Conservation (phyloP, 2,888 invertebrate species). For the Pharmacophagus antenor region DNA sequence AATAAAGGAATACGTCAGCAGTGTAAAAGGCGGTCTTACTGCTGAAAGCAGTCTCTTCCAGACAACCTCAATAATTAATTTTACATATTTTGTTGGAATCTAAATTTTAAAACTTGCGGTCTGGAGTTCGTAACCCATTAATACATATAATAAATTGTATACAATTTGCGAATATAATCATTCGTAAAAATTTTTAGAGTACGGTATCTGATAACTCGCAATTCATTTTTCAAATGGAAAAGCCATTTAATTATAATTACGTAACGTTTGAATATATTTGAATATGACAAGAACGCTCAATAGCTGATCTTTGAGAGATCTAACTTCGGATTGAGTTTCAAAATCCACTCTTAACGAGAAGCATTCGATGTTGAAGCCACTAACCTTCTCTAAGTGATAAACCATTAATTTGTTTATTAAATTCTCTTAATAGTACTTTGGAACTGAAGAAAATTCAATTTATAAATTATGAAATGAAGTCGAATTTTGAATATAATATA, state of each 20-base stretch:
- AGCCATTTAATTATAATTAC: neutral
- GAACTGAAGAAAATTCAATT: neutral
- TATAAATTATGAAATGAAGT: neutral
- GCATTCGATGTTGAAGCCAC: neutral
- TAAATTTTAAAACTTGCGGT: too few species aligned
- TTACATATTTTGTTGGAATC: too few species aligned
- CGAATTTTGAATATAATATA: too few species aligned
- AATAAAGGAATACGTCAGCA: too few species aligned
- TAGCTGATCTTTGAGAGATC: slow-evolving; percentile 3
- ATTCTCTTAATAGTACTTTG: neutral
- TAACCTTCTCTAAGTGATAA: neutral
- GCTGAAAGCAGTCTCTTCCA: too few species aligned
- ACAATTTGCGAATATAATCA: neutral
- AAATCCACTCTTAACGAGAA: slow-evolving; percentile 14
- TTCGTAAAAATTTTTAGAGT: neutral
- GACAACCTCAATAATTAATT: too few species aligned
- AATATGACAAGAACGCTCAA: slow-evolving; percentile 4
- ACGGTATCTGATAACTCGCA: neutral
- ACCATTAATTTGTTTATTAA: neutral
- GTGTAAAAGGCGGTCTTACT: too few species aligned
- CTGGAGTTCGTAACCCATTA: too few species aligned
- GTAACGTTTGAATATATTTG: neutral
- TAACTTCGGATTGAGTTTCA: slow-evolving; percentile 11
- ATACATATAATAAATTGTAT: neutral
- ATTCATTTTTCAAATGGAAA: neutral